These are phyloP conservation scores for Triplophysa siluroides DNA, from an alignment of 2,113 vertebrate species.

Conservation along the genomic window DNA sequence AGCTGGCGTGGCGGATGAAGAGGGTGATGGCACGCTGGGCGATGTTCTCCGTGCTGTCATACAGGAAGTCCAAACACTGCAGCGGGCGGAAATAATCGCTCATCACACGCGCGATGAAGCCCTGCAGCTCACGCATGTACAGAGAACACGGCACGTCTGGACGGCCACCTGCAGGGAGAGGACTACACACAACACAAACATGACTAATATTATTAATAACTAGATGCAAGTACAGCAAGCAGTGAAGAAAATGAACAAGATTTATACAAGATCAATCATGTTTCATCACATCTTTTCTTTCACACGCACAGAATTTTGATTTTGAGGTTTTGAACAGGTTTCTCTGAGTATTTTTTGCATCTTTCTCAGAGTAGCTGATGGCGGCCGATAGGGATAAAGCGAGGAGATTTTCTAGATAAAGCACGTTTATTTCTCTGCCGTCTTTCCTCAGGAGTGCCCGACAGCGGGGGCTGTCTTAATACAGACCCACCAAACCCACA, in stretches of 20 bases:
- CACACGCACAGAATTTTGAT: no score
- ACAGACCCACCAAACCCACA: constrained; percentile 11
- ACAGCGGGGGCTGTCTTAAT: constrained; percentile 24
- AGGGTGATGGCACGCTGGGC: constrained; percentile 88
- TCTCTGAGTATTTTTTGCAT: background rate
- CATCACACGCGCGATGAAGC: constrained; percentile 91
- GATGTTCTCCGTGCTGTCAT: constrained; percentile 86
- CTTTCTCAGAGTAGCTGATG: background rate
- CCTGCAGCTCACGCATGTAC: constrained; percentile 98
- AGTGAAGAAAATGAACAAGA: no score
- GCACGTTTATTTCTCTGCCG: constrained; percentile 18
- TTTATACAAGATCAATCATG: no score
- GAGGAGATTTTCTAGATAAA: background rate
- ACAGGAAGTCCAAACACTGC: constrained; percentile 92
- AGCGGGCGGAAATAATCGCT: constrained; percentile 92
- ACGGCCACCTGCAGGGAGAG: constrained; percentile 77
- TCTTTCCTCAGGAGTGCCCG: constrained; percentile 23
- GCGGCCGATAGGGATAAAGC: background rate
- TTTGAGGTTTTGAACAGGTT: background rate
- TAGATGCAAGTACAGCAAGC: no score
- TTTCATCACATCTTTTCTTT: no score
- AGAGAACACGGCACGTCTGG: constrained; percentile 92
- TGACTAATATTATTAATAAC: no score
- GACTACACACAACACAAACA: constrained; percentile 64
- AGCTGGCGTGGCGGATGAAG: constrained; percentile 88